Percentiles rank a stretch among this genome's conserved stretches.
Evolutionary conservation across 2,888 invertebrate species (phyloP).

Genomic region (Deilephila elpenor): DNA sequence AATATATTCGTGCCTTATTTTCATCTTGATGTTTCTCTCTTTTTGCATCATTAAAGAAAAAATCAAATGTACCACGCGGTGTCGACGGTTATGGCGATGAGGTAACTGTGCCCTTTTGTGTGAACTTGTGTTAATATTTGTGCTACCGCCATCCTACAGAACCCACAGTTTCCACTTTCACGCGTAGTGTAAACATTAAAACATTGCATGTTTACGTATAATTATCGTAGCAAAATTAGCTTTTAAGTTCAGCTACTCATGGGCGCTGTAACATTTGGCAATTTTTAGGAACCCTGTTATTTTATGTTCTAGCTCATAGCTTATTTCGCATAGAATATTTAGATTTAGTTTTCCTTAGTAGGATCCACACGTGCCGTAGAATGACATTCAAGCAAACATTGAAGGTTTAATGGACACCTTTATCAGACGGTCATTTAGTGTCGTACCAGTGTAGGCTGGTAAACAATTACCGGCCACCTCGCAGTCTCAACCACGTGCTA

Average conservation of each 20-base stretch:
- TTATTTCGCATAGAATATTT: conserved; percentile 43
- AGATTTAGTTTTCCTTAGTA: conserved; percentile 32
- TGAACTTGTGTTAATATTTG: conserved; percentile 69
- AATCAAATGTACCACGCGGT: conserved; percentile 98
- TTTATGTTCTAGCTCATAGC: conserved; percentile 48
- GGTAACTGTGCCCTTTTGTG: conserved; percentile 87
- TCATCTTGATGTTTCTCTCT: conserved; percentile 84
- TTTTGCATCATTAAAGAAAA: conserved; percentile 88
- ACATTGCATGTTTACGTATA: conserved; percentile 58
- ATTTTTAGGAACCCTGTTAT: conserved; percentile 45
- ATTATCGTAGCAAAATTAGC: conserved; percentile 43
- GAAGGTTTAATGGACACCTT: conserved; percentile 48
- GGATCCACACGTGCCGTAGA: conserved; percentile 45
- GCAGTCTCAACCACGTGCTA: conserved; percentile 52
- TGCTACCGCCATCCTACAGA: conserved; percentile 47
- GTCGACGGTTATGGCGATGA: conserved; percentile 96
- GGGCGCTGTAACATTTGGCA: conserved; percentile 34
- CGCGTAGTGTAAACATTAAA: conserved; percentile 56
- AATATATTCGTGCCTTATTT: conserved; percentile 69
- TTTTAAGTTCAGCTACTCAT: conserved; percentile 54
- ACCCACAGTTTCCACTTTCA: conserved; percentile 41
- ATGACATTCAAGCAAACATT: conserved; percentile 42
- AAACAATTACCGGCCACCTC: conserved; percentile 53
- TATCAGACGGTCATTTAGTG: conserved; percentile 53
- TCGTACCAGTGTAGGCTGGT: conserved; percentile 46